phyloP scores from a whole-genome alignment of 2,797 vertebrate species.

The Pipistrellus pygmaeus region DNA sequence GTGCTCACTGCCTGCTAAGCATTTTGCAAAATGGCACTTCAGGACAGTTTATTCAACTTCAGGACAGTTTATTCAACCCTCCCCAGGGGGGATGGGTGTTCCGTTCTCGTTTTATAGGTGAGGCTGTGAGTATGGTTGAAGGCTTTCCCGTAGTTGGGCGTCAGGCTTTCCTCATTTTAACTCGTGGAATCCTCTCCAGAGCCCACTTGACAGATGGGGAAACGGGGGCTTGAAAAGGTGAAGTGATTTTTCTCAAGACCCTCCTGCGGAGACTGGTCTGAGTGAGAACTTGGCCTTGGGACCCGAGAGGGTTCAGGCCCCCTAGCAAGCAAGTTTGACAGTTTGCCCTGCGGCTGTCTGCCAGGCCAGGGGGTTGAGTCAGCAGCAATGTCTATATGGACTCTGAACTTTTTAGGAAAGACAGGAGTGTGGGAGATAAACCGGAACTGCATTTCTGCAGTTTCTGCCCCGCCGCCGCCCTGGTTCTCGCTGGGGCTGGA shows the following conservation, averaged over 20 bases:
- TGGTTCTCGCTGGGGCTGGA: neutral
- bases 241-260: neutral
- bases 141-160: neutral
- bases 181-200: neutral
- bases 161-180: neutral
- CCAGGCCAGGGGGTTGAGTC: neutral
- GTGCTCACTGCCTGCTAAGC: neutral
- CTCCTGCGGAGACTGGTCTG: neutral
- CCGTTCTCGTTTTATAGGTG: neutral
- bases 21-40: neutral
- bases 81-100: neutral
- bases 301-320: neutral
- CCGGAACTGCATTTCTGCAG: neutral
- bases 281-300: neutral
- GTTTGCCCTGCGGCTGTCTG: neutral
- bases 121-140: neutral
- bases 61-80: neutral
- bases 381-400: neutral
- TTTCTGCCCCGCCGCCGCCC: neutral
- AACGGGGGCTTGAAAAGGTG: neutral
- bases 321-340: too few relatives aligned
- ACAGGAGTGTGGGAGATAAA: neutral
- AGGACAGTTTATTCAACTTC: neutral
- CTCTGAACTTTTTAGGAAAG: conserved; percentile 58
- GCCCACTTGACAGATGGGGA: neutral